These are phyloP conservation scores for Cryptus viduatorius DNA, from an alignment of 2,888 invertebrate species.

Conservation along the genomic window DNA sequence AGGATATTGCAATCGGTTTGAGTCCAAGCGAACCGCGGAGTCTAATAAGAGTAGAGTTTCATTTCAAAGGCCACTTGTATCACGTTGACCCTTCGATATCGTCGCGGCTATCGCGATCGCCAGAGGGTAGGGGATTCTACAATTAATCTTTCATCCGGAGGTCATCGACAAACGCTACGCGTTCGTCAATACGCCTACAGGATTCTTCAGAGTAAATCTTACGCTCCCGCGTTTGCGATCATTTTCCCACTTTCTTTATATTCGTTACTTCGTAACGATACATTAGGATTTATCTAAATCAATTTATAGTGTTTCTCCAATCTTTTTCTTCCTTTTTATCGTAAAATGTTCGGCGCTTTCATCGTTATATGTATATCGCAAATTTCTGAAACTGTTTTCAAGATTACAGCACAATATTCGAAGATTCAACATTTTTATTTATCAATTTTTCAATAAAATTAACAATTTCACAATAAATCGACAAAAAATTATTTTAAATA, in stretches of 20 bases:
- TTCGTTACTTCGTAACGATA: background rate
- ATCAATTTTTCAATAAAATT: too few species aligned
- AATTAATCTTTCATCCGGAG: conserved; percentile 64
- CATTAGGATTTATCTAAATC: background rate
- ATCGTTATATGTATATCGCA: too few species aligned
- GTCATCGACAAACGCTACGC: conserved; percentile 50
- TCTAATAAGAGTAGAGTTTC: conserved; percentile 27
- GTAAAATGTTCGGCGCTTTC: too few species aligned
- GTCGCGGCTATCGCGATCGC: conserved; percentile 65
- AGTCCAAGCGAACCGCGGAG: background rate
- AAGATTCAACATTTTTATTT: too few species aligned
- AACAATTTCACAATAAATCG: too few species aligned
- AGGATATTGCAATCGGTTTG: background rate
- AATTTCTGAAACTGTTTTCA: too few species aligned
- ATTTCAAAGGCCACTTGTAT: conserved; percentile 63
- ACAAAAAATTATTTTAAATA: too few species aligned
- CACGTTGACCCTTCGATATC: conserved; percentile 64
- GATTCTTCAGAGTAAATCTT: background rate
- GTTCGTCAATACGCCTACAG: background rate
- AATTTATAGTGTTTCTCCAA: too few species aligned
- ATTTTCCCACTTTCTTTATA: background rate
- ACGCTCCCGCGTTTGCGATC: background rate
- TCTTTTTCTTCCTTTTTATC: too few species aligned
- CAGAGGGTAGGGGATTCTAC: conserved; percentile 56
- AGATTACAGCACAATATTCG: too few species aligned